Conservation (phyloP, 1,140 invertebrate species). For the Micrasema longulum region DNA sequence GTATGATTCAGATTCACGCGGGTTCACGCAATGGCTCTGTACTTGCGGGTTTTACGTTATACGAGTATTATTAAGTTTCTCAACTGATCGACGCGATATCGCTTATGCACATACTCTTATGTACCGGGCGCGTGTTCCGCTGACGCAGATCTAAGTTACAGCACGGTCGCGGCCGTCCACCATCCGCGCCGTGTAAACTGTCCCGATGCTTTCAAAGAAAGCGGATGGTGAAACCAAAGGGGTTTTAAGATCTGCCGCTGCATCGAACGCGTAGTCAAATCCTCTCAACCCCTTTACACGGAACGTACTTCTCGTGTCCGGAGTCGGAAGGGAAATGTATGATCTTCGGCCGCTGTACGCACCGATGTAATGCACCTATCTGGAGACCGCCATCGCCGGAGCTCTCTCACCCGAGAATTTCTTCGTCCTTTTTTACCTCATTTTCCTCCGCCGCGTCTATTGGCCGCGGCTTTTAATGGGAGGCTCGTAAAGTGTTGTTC, state of each 20-base stretch:
- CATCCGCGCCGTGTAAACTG: not conserved
- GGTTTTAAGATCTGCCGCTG: not conserved
- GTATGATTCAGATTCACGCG: not conserved
- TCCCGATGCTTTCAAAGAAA: conserved; percentile 4
- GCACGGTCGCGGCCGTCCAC: not conserved
- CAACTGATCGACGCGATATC: conserved; percentile 1
- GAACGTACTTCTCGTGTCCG: too few relatives aligned
- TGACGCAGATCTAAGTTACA: too few relatives aligned
- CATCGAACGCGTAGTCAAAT: not conserved
- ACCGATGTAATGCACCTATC: conserved; percentile 6
- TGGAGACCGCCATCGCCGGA: conserved; percentile 11
- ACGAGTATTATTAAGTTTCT: not conserved
- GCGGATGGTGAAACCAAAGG: not conserved
- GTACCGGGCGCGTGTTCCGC: conserved; percentile 4
- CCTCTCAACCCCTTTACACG: too few relatives aligned
- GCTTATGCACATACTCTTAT: conserved; percentile 1
- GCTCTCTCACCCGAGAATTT: conserved; percentile 24
- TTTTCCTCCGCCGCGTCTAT: conserved; percentile 35
- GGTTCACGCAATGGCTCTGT: not conserved
- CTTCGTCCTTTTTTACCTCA: conserved; percentile 22
- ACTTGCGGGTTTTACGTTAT: too few relatives aligned
- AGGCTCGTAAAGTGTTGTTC: conserved; percentile 34
- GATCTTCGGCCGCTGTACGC: not conserved
- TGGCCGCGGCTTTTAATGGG: conserved; percentile 41
- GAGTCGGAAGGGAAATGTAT: not conserved